Conservation (phyloP, 2,888 invertebrate genomes). For the Furcula furcula region DNA sequence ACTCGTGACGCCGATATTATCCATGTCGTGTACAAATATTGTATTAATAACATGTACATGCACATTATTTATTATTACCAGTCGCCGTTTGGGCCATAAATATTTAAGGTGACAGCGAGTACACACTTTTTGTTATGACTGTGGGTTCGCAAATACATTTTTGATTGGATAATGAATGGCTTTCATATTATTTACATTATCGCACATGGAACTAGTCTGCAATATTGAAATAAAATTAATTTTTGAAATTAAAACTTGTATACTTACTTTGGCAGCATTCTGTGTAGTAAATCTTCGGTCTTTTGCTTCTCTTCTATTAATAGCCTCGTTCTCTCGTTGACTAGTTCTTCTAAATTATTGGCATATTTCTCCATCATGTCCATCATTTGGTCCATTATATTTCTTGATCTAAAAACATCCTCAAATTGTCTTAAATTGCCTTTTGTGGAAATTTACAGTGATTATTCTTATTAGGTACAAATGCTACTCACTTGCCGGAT, state of each 20-base stretch:
- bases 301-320: conserved; percentile 96
- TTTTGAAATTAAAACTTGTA: conserved; percentile 5
- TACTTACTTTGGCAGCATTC: conserved; percentile 95
- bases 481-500: conserved; percentile 88
- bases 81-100: conserved; percentile 10
- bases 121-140: not conserved
- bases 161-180: not conserved
- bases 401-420: conserved; percentile 84
- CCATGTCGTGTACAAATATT: conserved; percentile 40
- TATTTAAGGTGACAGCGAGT: not conserved
- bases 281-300: conserved; percentile 93
- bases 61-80: conserved; percentile 37
- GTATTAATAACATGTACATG: conserved; percentile 53
- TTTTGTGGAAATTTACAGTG: not conserved
- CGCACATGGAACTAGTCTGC: not conserved
- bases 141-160: not conserved
- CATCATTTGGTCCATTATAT: conserved; percentile 99
- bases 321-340: conserved; percentile 93
- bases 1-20: conserved; percentile 17
- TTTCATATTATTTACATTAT: not conserved
- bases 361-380: conserved; percentile 99
- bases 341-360: conserved; percentile 96
- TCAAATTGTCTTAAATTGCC: not conserved
- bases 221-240: not conserved
- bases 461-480: no score